A percentile compares a stretch with the other conserved stretches of the same genome.
These are phyloP conservation scores for Quadroppia sp. DNA, from an alignment of 2,888 invertebrate genomes.

Conservation along the genomic window DNA sequence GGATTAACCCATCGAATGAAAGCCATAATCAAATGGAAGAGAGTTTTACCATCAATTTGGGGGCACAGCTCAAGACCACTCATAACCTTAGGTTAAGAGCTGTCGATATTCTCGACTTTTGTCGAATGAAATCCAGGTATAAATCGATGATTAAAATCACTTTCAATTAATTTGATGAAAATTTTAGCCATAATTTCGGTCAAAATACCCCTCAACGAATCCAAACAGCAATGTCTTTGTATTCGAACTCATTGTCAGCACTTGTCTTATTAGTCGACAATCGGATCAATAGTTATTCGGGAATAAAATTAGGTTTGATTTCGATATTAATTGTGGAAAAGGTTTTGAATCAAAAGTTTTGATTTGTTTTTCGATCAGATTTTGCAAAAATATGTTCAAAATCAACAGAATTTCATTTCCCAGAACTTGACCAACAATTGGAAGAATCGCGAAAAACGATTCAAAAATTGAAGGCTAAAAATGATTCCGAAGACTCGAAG, in stretches of 20 bases:
- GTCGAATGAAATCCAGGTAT: slow-evolving; percentile 53
- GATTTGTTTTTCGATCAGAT: slow-evolving; percentile 54
- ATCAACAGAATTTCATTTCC: slow-evolving; percentile 93
- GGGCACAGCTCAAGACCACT: slow-evolving; percentile 96
- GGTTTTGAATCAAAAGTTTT: too few relatives aligned
- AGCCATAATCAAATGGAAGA: slow-evolving; percentile 64
- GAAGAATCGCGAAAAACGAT: slow-evolving; percentile 53
- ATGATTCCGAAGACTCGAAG: slow-evolving; percentile 47
- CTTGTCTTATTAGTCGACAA: slow-evolving; percentile 75
- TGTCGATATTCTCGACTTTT: slow-evolving; percentile 75
- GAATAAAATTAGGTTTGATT: slow-evolving; percentile 60
- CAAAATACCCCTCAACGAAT: slow-evolving; percentile 64
- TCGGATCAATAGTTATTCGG: slow-evolving; percentile 62
- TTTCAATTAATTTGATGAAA: too few relatives aligned
- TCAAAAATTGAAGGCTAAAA: neutral
- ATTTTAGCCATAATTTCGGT: slow-evolving; percentile 14
- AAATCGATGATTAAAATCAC: neutral
- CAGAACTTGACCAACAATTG: slow-evolving; percentile 77
- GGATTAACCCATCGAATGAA: slow-evolving; percentile 38
- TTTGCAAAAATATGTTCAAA: slow-evolving; percentile 67
- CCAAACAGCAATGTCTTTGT: slow-evolving; percentile 88
- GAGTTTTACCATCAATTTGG: slow-evolving; percentile 92
- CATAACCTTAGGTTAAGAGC: slow-evolving; percentile 91
- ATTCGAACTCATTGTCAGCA: slow-evolving; percentile 83
- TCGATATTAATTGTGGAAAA: too few relatives aligned